A percentile compares a stretch with the other conserved stretches of the same genome.
These are phyloP conservation scores for Cynoglossus semilaevis DNA, from an alignment of 2,113 vertebrate genomes.

Conservation along the genomic window DNA sequence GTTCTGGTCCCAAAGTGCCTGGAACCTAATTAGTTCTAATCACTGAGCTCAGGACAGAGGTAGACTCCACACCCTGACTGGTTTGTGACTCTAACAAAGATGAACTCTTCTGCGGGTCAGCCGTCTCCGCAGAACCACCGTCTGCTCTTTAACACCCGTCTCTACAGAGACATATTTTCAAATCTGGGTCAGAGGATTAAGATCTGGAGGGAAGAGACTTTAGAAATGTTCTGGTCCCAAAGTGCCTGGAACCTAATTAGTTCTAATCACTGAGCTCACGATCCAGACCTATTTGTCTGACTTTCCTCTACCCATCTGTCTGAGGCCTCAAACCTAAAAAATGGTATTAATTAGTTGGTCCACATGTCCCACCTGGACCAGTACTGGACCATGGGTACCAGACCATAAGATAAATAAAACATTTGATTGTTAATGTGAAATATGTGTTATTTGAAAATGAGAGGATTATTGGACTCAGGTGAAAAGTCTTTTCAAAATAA, in stretches of 20 bases:
- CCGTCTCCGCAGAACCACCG: too few species aligned
- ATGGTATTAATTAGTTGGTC: too few species aligned
- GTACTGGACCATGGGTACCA: too few species aligned
- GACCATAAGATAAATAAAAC: too few species aligned
- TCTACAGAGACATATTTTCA: conserved; percentile 13
- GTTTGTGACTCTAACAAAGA: too few species aligned
- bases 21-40: neutral
- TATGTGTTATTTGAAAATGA: too few species aligned
- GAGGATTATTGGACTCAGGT: too few species aligned
- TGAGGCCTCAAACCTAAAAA: neutral
- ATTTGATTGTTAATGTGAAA: too few species aligned
- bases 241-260: conserved; percentile 6
- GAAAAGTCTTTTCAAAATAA: too few species aligned
- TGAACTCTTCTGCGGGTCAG: too few species aligned
- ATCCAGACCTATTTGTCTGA: neutral
- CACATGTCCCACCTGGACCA: too few species aligned
- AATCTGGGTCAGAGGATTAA: conserved; percentile 50
- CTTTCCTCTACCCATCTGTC: neutral
- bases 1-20: conserved; percentile 5
- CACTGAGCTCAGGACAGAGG: neutral
- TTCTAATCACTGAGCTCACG: neutral
- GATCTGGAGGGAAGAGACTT: conserved; percentile 17
- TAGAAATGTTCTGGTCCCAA: conserved; percentile 9
- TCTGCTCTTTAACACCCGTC: conserved; percentile 22
- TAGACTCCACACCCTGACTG: too few species aligned